Percentiles rank a stretch among this genome's conserved stretches.
Evolutionary conservation across 2,888 invertebrate genomes (phyloP).

Genomic region (Machimus atricapillus): DNA sequence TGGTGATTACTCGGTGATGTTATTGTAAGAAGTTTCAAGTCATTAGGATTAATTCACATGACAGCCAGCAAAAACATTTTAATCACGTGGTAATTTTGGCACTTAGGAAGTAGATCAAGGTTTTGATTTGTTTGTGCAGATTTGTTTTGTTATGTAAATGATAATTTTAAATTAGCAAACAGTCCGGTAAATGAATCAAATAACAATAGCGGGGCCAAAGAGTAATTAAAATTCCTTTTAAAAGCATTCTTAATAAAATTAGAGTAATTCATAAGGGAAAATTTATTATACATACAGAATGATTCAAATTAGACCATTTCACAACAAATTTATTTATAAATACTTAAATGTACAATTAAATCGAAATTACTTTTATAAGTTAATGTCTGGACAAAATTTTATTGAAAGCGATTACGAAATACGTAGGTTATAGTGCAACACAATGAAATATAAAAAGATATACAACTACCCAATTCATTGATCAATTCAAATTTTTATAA

Average conservation of each 20-base stretch:
- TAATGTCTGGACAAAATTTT: no score
- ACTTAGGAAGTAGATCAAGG: slow-evolving; percentile 15
- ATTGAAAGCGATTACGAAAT: no score
- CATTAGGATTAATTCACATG: slow-evolving; percentile 36
- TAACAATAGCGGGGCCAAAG: not conserved
- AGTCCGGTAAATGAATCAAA: not conserved
- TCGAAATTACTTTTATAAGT: no score
- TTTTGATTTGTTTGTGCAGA: slow-evolving; percentile 13
- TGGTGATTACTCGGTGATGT: not conserved
- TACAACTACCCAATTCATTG: no score
- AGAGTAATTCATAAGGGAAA: not conserved
- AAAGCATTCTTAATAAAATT: not conserved
- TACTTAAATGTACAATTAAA: no score
- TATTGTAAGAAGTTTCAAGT: slow-evolving; percentile 35
- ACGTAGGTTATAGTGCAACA: no score
- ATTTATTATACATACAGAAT: not conserved
- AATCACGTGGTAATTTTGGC: slow-evolving; percentile 25
- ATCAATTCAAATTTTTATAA: no score
- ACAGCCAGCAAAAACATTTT: slow-evolving; percentile 15
- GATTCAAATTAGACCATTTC: not conserved
- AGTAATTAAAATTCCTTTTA: not conserved
- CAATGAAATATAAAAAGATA: no score
- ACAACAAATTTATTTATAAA: no score
- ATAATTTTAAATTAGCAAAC: not conserved
- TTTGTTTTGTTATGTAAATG: not conserved